These are phyloP conservation scores for Eolophus roseicapilla DNA, from an alignment of 2,113 vertebrate species.

Conservation along the genomic window DNA sequence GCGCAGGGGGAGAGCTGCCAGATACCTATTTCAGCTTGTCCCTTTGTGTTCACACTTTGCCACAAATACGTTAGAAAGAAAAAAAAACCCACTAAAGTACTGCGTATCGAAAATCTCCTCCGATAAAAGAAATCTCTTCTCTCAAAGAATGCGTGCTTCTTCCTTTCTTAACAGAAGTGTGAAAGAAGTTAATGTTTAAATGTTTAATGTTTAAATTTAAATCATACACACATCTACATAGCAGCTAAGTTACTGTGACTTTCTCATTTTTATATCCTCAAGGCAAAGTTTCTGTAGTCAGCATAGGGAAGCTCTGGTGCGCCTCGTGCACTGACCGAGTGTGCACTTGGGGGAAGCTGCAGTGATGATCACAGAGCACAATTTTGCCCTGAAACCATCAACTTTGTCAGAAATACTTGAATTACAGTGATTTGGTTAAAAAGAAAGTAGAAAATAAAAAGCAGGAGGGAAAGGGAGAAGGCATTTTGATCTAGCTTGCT, in stretches of 20 bases:
- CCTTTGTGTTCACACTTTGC: constrained; percentile 41
- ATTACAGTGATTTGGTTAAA: not conserved
- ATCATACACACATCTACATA: not conserved
- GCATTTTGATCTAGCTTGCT: constrained; percentile 26
- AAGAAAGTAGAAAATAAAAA: not conserved
- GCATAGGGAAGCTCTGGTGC: not conserved
- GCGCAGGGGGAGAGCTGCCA: constrained; percentile 31
- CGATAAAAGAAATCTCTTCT: not conserved
- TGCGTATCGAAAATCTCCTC: not conserved
- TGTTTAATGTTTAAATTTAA: constrained; percentile 21
- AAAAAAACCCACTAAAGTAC: not conserved
- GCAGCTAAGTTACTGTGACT: not conserved
- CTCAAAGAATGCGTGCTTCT: not conserved
- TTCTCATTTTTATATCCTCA: not conserved
- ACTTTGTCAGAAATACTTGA: constrained; percentile 15
- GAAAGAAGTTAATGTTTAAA: constrained; percentile 30
- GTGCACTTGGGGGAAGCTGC: not conserved
- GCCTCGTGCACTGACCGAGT: not conserved
- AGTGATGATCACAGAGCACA: not conserved
- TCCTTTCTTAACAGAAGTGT: not conserved
- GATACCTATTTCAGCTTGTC: constrained; percentile 66
- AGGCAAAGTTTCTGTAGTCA: not conserved
- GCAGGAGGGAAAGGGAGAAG: not conserved
- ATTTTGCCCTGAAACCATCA: not conserved
- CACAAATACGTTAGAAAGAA: constrained; percentile 30